Evolutionary conservation across 2,113 vertebrate species (phyloP), one percentile per base, ranked within the genome.

Genomic region (Prochilodus magdalenae): DNA sequence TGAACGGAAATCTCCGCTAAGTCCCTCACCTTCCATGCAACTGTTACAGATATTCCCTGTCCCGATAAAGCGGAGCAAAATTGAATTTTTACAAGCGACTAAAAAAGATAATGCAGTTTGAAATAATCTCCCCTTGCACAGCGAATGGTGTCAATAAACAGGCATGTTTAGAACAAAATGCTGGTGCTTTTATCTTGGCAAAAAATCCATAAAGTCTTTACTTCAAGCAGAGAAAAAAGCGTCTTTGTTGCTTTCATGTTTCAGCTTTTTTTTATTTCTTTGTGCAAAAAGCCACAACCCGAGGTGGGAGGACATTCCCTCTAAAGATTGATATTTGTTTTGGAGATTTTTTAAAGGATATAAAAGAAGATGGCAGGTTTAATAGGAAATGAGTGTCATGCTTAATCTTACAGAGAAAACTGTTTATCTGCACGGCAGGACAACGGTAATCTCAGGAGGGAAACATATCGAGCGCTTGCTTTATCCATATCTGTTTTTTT

Each of bases 91-190:
- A 85, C 83, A 80, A 84, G 86, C 60, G 76, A 90, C 86, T 87
- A 89, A 84, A 87, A 55, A 87, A 86, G 86, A 89, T 84, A 89
- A 91, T 88, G 87, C 85, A 65, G 86, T 90, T 86, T 90, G 89
- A 89, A 91, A 91, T 89, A 91, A 94, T 91, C 91, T 93, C 77
- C 73, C 81, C 85, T 87, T 84, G 79, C 88, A 86, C 84, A 69
- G 62, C 86, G 86, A 92, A 91, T 55, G 77, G 80, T 91, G 93
- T 92, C 92, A 92, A 90, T 94, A 92, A 92, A 93, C 86, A 86
- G 80, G 87, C 84, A 89, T 77, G 90, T 89, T 90, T 89, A 89
- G 88, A 92, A 93, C 90, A 93, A 93, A 85, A 89, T 76, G 86
- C 76, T 84, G 44, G 73, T 78, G 77, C 88, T 80, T 89, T 93